A percentile compares a stretch with the other conserved stretches of the same genome.
Evolutionary conservation across 2,797 vertebrate species (phyloP).

Genomic region (Diplodus puntazzo): DNA sequence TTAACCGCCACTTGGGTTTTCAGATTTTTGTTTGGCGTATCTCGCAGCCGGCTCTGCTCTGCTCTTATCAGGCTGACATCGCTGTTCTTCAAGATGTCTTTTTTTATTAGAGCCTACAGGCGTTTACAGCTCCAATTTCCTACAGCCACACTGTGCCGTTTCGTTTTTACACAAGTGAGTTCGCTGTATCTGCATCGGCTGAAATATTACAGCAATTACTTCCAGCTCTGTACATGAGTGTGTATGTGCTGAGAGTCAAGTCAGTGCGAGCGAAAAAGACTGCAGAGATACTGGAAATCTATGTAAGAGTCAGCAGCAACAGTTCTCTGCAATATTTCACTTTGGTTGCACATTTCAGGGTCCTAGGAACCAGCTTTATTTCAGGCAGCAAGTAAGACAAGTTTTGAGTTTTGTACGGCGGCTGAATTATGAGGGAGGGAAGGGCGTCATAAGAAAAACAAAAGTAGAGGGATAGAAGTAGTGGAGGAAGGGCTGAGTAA

Average conservation of each 20-base stretch:
- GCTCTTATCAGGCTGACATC: slow-evolving; percentile 61
- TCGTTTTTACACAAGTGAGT: background rate
- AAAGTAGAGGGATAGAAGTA: slow-evolving; percentile 21
- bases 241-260: slow-evolving; percentile 24
- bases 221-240: slow-evolving; percentile 35
- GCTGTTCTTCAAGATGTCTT: slow-evolving; percentile 47
- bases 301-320: slow-evolving; percentile 57
- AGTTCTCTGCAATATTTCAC: slow-evolving; percentile 43
- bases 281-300: slow-evolving; percentile 56
- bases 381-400: slow-evolving; percentile 7
- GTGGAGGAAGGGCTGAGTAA: slow-evolving; percentile 25
- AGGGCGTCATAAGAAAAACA: slow-evolving; percentile 30
- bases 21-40: slow-evolving; percentile 53
- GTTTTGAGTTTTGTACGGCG: slow-evolving; percentile 32
- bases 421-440: slow-evolving; percentile 39
- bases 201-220: slow-evolving; percentile 68
- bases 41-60: slow-evolving; percentile 7
- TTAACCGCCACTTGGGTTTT: slow-evolving; percentile 53
- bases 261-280: slow-evolving; percentile 38
- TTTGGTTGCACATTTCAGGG: slow-evolving; percentile 47
- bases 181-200: slow-evolving; percentile 49
- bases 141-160: slow-evolving; percentile 11
- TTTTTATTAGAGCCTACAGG: slow-evolving; percentile 60
- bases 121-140: slow-evolving; percentile 48
- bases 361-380: slow-evolving; percentile 37